Evolutionary conservation across 1,140 invertebrate genomes (phyloP), one percentile per base, ranked within the genome.

Genomic region (Steinernema khuongi): DNA sequence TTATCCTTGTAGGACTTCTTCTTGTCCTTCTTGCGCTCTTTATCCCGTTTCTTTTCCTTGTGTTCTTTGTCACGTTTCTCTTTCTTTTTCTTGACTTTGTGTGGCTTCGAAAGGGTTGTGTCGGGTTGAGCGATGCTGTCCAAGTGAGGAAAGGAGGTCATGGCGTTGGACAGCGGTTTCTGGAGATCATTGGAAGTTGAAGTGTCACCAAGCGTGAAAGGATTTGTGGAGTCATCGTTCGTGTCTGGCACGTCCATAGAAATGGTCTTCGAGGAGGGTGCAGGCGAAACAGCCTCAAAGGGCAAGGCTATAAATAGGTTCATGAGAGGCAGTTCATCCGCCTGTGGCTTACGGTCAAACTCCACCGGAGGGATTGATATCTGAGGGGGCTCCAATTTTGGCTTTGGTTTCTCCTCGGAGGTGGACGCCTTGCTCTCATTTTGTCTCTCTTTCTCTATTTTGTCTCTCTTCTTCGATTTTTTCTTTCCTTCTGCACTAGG

Each of bases 51-150:
- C 50, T 60, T 60, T 26, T 60, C 50, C 19, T 60, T 60, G 22
- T 60, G 50, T 14, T 60, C 50, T 26, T 60, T 60, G 4, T 60
- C 50, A 2, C 50, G 50, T 26, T 60, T 60, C 19, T 60, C 50
- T 22, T 60, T 60, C 50, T 60, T 60, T 60, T 60, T 60, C 22
- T 60, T 60, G 4, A 26, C 50, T 60, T 60, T 60, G 50, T 60
- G 50, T n/a, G 50, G 50, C 26, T 60, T 60, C 26, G 36, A 41
- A 41, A 11, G 36, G 36, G 7, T 41, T 7, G 7, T 41, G 19
- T 60, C 50, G 22, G 14, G 50, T 26, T 14, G 7, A 22, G 7
- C 26, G 7, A 22, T 17, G 11, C 14, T 60, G 26, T 60, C 50
- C 50, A 60, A 4, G 4, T 60, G 7, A 26, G 50, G 22, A 60